phyloP scores from a whole-genome alignment of 2,113 vertebrate genomes.

The Brachyhypopomus gauderio region DNA sequence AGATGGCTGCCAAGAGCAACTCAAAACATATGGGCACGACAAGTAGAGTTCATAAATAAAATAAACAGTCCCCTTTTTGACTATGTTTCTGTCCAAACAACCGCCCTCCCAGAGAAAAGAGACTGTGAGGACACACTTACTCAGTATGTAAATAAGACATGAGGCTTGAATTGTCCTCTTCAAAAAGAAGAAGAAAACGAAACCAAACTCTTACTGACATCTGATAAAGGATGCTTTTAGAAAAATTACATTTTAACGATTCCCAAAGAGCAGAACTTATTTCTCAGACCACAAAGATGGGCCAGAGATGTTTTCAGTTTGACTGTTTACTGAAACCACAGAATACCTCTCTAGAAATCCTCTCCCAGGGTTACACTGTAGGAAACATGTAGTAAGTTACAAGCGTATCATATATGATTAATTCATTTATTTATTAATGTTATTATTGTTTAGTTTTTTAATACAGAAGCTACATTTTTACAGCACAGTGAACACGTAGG shows the following conservation, averaged over 20 bases:
- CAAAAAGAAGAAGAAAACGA: constrained; percentile 37
- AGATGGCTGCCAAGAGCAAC: constrained; percentile 60
- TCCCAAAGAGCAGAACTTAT: constrained; percentile 1
- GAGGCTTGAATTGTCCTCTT: constrained; percentile 45
- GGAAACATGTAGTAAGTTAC: background rate
- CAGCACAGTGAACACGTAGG: too few species aligned
- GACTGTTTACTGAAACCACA: background rate
- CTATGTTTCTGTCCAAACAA: constrained; percentile 40
- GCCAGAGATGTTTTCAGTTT: constrained; percentile 27
- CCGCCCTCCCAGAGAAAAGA: constrained; percentile 33
- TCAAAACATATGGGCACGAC: constrained; percentile 63
- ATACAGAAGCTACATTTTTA: too few species aligned
- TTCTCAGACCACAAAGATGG: constrained; percentile 8
- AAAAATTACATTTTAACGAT: constrained; percentile 13
- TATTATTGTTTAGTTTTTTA: too few species aligned
- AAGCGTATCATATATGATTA: background rate
- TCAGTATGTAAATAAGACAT: constrained; percentile 46
- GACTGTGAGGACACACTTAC: constrained; percentile 31
- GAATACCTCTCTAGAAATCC: background rate
- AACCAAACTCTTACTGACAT: constrained; percentile 42
- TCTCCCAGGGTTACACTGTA: background rate
- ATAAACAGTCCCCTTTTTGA: constrained; percentile 34
- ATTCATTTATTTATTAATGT: background rate
- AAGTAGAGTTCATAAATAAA: constrained; percentile 61
- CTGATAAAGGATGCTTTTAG: constrained; percentile 32